A percentile compares a stretch with the other conserved stretches of the same genome.
Evolutionary conservation across 2,888 invertebrate species (phyloP).

Genomic region (Seira ritae): DNA sequence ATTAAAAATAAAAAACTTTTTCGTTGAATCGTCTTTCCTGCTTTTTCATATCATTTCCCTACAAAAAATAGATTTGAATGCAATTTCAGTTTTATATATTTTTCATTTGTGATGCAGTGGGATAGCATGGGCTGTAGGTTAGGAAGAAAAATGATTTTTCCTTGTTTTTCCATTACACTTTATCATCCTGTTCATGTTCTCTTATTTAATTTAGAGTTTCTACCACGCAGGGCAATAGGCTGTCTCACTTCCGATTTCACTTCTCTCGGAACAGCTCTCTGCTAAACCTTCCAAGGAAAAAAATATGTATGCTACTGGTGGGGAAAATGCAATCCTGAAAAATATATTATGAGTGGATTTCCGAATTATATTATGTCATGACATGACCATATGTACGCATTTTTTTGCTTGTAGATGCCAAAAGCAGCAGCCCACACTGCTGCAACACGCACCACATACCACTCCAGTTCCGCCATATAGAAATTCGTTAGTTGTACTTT

Average conservation of each 20-base stretch:
- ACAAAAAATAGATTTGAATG: neutral
- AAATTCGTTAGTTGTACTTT: slow-evolving; percentile 26
- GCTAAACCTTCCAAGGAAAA: neutral
- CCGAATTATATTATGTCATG: slow-evolving; percentile 41
- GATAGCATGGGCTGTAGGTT: too few species aligned
- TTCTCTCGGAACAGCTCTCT: neutral
- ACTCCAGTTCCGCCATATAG: neutral
- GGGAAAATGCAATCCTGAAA: neutral
- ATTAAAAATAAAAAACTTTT: neutral
- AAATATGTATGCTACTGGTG: neutral
- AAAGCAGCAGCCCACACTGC: neutral
- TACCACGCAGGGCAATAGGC: neutral
- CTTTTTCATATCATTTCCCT: neutral
- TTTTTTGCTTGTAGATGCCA: slow-evolving; percentile 23
- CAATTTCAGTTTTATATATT: too few species aligned
- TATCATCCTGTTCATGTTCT: neutral
- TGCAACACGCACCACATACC: neutral
- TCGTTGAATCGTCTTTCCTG: neutral
- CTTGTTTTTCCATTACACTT: neutral
- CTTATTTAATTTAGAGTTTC: neutral
- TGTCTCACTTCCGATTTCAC: neutral
- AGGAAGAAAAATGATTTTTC: too few species aligned
- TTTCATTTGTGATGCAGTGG: too few species aligned
- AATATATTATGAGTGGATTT: slow-evolving; percentile 24
- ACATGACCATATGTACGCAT: slow-evolving; percentile 35